Percentiles rank a stretch among this genome's conserved stretches.
Conservation (phyloP, 1,140 invertebrate species). For the Drosophila leontia region DNA sequence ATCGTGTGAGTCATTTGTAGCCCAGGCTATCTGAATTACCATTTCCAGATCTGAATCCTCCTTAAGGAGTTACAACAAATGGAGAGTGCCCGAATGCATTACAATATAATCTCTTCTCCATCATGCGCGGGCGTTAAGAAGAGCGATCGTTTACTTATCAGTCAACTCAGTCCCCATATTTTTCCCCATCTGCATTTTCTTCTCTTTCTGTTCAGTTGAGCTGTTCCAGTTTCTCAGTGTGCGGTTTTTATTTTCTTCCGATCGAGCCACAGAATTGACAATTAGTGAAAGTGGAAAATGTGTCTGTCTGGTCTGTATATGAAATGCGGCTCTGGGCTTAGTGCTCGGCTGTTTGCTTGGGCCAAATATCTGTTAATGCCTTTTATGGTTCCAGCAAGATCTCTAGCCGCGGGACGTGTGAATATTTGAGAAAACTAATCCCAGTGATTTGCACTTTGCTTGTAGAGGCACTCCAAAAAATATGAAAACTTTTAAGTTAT, state of each 20-base stretch:
- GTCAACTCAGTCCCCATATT: conserved; percentile 12
- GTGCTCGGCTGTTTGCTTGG: conserved; percentile 55
- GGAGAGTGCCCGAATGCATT: conserved; percentile 15
- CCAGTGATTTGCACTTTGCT: conserved; percentile 66
- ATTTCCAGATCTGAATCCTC: background rate
- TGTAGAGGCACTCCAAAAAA: conserved; percentile 17
- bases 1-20: background rate
- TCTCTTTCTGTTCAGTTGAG: conserved; percentile 15
- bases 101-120: conserved; percentile 15
- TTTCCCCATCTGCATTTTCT: background rate
- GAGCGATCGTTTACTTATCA: conserved; percentile 46
- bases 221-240: conserved; percentile 59
- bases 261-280: conserved; percentile 75
- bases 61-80: background rate
- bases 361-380: conserved; percentile 47
- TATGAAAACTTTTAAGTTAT: background rate
- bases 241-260: conserved; percentile 60
- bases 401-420: conserved; percentile 58
- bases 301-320: conserved; percentile 54
- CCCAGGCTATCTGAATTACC: background rate
- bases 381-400: conserved; percentile 51
- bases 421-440: conserved; percentile 55
- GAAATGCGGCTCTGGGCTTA: conserved; percentile 29
- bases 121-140: conserved; percentile 31
- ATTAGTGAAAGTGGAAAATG: conserved; percentile 76